A percentile compares a stretch with the other conserved stretches of the same genome.
These are phyloP conservation scores for Portevinia maculata DNA, from an alignment of 2,888 invertebrate genomes.

Conservation along the genomic window DNA sequence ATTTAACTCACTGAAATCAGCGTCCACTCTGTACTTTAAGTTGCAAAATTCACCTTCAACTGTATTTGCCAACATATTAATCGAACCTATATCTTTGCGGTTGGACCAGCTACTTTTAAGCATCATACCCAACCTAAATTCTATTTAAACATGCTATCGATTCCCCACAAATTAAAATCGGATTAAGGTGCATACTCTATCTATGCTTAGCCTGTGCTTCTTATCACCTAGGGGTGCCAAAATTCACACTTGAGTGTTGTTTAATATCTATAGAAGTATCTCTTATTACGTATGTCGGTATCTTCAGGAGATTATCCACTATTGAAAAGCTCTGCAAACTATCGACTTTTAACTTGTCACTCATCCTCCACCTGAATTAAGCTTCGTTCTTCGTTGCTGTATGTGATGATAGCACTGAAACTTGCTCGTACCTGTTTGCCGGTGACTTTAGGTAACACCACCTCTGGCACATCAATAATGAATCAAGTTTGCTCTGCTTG, in stretches of 20 bases:
- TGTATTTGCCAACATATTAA: too few species aligned
- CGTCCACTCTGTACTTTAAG: too few species aligned
- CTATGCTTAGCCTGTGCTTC: not conserved
- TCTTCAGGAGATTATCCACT: constrained; percentile 7
- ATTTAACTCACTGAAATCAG: too few species aligned
- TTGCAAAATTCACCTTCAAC: too few species aligned
- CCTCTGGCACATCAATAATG: constrained; percentile 21
- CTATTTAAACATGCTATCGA: not conserved
- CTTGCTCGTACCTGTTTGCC: constrained; percentile 33
- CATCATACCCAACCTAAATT: not conserved
- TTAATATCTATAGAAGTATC: not conserved
- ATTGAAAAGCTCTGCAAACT: constrained; percentile 8
- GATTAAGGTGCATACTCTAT: constrained; percentile 22
- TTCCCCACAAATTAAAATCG: constrained; percentile 20
- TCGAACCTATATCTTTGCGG: too few species aligned
- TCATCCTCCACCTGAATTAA: constrained; percentile 4
- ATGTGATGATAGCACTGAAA: constrained; percentile 35
- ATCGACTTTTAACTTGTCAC: not conserved
- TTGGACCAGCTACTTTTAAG: not conserved
- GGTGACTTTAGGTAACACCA: constrained; percentile 39
- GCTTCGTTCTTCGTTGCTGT: constrained; percentile 11
- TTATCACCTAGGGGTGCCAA: constrained; percentile 24
- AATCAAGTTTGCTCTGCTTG: constrained; percentile 25
- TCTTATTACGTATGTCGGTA: not conserved
- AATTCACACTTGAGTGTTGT: not conserved